Percentiles rank a stretch among this genome's conserved stretches.
These are phyloP conservation scores for Bombus difficillimus DNA, from an alignment of 1,140 invertebrate genomes.

Conservation along the genomic window DNA sequence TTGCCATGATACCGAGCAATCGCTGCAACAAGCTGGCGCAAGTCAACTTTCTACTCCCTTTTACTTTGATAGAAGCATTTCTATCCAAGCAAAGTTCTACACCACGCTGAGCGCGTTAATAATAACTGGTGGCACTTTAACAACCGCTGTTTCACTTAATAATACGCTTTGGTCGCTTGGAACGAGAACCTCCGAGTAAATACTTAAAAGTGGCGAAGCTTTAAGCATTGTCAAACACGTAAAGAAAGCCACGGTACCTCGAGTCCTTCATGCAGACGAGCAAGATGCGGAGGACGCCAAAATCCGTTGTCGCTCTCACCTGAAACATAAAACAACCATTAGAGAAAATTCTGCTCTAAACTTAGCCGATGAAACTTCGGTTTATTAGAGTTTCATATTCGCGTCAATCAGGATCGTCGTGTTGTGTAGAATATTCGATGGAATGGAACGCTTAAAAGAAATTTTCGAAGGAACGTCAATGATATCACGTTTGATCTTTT, in stretches of 20 bases:
- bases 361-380: slow-evolving; percentile 2
- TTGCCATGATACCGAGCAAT: slow-evolving; percentile 17
- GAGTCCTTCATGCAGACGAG: slow-evolving; percentile 55
- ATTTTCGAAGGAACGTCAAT: no score
- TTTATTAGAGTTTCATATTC: background rate
- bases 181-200: background rate
- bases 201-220: background rate
- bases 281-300: slow-evolving; percentile 37
- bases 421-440: background rate
- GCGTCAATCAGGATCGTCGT: no score
- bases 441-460: background rate
- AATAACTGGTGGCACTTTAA: background rate
- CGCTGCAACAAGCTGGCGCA: background rate
- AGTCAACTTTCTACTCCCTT: background rate
- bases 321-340: slow-evolving; percentile 29
- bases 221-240: background rate
- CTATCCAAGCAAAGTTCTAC: background rate
- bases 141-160: background rate
- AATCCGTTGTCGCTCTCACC: slow-evolving; percentile 55
- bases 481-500: no score
- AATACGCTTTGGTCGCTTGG: background rate
- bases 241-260: slow-evolving; percentile 42
- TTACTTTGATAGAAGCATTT: slow-evolving; percentile 1
- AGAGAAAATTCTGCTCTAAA: background rate
- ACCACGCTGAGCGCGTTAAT: slow-evolving; percentile 1